Evolutionary conservation across 2,113 vertebrate genomes (phyloP), one percentile per base, ranked within the genome.

Genomic region (Xenopus borealis): DNA sequence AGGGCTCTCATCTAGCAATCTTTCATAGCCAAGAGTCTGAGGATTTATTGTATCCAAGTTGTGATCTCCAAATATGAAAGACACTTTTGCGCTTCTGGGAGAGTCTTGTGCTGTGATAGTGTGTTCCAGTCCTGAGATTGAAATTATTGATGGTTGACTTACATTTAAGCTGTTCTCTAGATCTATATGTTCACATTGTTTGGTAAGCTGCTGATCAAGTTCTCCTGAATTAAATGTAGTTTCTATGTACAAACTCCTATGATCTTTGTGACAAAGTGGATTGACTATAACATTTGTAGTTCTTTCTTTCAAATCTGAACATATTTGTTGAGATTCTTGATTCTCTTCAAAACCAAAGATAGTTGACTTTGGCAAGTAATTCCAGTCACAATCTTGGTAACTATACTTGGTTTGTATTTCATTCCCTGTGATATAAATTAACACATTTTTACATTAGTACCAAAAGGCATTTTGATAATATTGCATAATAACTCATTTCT

Each of bases 41-140:
- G 96, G 92, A 77, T 86, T 95, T 69, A 97, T 85, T 6, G 83
- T 82, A 80, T 97, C 95, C 82, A 97, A 88, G 73, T 85, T 88
- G 67, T 93, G 92, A 82, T 98, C 96, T 83, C 95, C 96, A 85
- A 99, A 99, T 86, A 98, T 98, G 83, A 99, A 98, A 78, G 96
- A 99, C 82, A 98, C 97, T 87, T 98, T 98, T 82, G 97, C 96
- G 84, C 89, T 94, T 75, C 94, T 88, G 7, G 94, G 90, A 59
- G 94, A 92, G 70, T 95, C 94, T 80, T 96, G 95, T 83, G 91
- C 83, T 90, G 94, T 95, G 80, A 91, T 89, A 33, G 78, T 82
- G 66, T 87, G 69, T 71, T 93, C 92, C 79, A 90, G 81, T 79
- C 93, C 92, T 64, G 94, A 92, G 83, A 94, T 81, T 12, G 89